phyloP scores from a whole-genome alignment of 2,113 vertebrate genomes.

The Loxodonta africana region DNA sequence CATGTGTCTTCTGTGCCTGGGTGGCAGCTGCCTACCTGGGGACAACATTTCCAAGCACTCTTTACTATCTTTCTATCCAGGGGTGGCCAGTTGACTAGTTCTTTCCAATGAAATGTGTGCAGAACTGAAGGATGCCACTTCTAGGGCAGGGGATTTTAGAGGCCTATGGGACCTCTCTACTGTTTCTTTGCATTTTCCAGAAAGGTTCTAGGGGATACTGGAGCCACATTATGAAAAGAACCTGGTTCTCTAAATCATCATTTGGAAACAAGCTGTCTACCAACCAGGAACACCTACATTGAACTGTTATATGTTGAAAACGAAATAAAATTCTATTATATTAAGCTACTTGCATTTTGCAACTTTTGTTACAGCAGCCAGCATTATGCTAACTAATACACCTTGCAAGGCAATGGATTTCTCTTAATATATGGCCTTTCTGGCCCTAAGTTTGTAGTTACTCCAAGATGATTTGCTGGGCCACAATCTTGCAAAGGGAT shows the following conservation, averaged over 20 bases:
- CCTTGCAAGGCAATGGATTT: no score
- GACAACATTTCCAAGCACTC: not conserved
- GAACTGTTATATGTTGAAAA: not conserved
- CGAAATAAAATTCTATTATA: not conserved
- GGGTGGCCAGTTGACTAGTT: not conserved
- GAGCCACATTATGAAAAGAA: not conserved
- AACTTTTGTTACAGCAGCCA: conserved; percentile 13
- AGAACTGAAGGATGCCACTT: not conserved
- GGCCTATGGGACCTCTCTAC: not conserved
- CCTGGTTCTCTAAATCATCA: not conserved
- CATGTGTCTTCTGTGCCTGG: not conserved
- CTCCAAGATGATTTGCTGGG: no score
- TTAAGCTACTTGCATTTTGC: not conserved
- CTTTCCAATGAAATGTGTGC: not conserved
- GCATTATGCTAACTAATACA: not conserved
- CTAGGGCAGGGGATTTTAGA: not conserved
- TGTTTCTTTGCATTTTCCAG: not conserved
- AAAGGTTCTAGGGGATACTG: not conserved
- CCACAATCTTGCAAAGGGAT: no score
- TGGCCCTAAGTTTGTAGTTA: no score
- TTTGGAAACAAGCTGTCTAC: not conserved
- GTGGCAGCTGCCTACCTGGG: not conserved
- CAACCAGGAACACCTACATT: not conserved
- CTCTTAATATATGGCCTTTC: no score
- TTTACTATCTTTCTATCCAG: not conserved